phyloP scores from a whole-genome alignment of 2,797 vertebrate genomes.

The Prionace glauca region DNA sequence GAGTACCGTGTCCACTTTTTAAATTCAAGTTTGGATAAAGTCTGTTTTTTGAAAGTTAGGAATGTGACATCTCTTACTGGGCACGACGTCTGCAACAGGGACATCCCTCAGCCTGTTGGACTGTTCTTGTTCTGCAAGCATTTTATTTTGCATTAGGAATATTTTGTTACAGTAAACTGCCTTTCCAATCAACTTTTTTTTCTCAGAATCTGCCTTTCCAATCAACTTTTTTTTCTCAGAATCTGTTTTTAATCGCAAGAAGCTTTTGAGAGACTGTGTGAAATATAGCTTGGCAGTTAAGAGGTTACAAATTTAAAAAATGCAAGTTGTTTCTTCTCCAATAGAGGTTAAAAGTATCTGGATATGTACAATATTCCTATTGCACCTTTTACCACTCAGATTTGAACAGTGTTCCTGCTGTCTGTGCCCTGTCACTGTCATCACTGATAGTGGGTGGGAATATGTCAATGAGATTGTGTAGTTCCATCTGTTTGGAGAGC shows the following conservation, averaged over 20 bases:
- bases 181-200: neutral
- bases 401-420: neutral
- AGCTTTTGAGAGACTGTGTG: neutral
- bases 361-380: neutral
- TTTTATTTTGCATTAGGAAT: neutral
- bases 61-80: no score
- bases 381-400: neutral
- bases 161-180: neutral
- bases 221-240: neutral
- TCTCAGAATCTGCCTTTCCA: neutral
- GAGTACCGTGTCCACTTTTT: neutral
- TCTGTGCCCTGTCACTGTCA: neutral
- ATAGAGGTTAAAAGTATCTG: neutral
- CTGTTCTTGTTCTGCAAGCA: neutral
- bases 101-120: neutral
- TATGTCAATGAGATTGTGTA: conserved; percentile 25
- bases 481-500: neutral
- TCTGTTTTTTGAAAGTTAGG: no score
- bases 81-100: no score
- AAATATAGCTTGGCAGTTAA: neutral
- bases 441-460: conserved; percentile 20
- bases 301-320: neutral
- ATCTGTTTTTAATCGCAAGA: neutral
- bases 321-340: neutral
- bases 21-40: no score